A percentile compares a stretch with the other conserved stretches of the same genome.
Evolutionary conservation across 2,797 vertebrate genomes (phyloP).

Genomic region (Ctenopoma multispine): DNA sequence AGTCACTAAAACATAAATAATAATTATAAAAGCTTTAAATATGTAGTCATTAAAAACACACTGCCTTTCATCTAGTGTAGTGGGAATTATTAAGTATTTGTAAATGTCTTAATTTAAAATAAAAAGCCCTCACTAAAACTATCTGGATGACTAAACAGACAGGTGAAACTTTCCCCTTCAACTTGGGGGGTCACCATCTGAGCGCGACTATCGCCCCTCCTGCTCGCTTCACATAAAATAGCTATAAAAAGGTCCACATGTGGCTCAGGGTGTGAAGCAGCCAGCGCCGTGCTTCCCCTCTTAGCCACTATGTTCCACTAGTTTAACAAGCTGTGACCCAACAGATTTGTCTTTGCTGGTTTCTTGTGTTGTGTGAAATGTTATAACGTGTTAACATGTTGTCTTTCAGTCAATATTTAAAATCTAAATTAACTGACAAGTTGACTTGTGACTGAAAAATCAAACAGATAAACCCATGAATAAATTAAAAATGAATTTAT

Average conservation of each 20-base stretch:
- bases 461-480: too few relatives aligned
- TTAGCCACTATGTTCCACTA: background rate
- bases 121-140: slow-evolving; percentile 30
- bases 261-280: slow-evolving; percentile 2
- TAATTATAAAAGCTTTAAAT: too few relatives aligned
- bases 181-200: slow-evolving; percentile 28
- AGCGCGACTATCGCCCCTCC: slow-evolving; percentile 10
- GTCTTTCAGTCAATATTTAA: background rate
- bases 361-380: too few relatives aligned
- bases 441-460: background rate
- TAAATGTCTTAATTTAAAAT: slow-evolving; percentile 52
- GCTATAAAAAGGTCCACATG: slow-evolving; percentile 28
- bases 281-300: slow-evolving; percentile 10
- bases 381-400: too few relatives aligned
- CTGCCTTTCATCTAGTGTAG: too few relatives aligned
- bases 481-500: too few relatives aligned
- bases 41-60: too few relatives aligned
- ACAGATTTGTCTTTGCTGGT: too few relatives aligned
- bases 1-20: too few relatives aligned
- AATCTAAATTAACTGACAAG: background rate
- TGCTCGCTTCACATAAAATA: slow-evolving; percentile 21
- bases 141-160: slow-evolving; percentile 26
- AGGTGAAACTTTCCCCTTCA: too few relatives aligned
- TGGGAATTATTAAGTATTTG: too few relatives aligned
- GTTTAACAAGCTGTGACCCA: background rate